Evolutionary conservation across 2,888 invertebrate genomes (phyloP).

Genomic region (Cheilosia vulpina): DNA sequence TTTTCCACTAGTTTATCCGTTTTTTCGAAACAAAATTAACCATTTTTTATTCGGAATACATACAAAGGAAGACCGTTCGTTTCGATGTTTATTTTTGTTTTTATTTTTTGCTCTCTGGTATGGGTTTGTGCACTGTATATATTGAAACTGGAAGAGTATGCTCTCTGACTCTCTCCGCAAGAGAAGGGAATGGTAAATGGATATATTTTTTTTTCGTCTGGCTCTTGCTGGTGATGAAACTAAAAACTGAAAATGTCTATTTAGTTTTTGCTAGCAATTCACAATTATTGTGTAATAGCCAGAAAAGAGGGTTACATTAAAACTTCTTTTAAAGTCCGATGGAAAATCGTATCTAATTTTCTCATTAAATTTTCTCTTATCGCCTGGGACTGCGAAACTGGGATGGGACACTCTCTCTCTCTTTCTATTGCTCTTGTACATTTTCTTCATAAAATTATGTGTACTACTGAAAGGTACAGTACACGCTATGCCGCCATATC

Average conservation of each 20-base stretch:
- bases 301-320: too few species aligned
- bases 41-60: conserved; percentile 28
- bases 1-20: background rate
- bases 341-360: background rate
- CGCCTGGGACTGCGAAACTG: background rate
- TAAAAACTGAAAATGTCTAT: background rate
- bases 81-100: conserved; percentile 70
- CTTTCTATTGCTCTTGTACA: conserved; percentile 8
- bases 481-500: conserved; percentile 60
- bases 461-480: conserved; percentile 43
- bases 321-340: too few species aligned
- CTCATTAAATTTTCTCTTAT: background rate
- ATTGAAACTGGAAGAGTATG: background rate
- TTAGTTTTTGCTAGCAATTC: background rate
- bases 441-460: conserved; percentile 32
- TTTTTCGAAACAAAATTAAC: background rate
- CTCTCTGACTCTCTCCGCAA: background rate
- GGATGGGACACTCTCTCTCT: background rate
- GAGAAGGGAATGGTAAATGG: background rate
- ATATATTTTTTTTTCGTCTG: background rate
- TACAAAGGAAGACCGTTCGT: conserved; percentile 3
- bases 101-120: conserved; percentile 55
- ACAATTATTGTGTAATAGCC: too few species aligned
- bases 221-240: background rate
- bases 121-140: conserved; percentile 31